These are phyloP conservation scores for Neosalanx taihuensis DNA, from an alignment of 2,797 vertebrate species.

Conservation along the genomic window DNA sequence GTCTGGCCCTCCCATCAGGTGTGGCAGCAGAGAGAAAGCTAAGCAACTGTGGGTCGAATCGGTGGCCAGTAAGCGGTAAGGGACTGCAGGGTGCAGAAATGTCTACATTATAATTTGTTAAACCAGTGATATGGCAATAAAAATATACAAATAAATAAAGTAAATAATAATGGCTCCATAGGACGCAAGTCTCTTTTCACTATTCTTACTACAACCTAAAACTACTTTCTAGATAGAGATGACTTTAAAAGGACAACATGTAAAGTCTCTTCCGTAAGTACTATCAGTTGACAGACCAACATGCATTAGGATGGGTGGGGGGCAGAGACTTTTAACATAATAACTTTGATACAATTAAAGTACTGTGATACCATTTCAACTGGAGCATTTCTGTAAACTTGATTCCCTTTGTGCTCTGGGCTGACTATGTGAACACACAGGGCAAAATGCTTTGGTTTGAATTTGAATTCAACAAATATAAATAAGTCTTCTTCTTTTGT, in stretches of 20 bases:
- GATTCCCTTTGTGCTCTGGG: conserved; percentile 71
- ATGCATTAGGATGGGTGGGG: conserved; percentile 35
- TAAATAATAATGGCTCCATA: conserved; percentile 31
- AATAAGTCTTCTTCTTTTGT: conserved; percentile 32
- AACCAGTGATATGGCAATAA: too few species aligned
- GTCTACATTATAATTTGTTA: conserved; percentile 1
- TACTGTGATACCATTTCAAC: neutral
- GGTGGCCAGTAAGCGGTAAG: conserved; percentile 23
- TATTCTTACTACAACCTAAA: conserved; percentile 31
- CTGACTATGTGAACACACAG: conserved; percentile 50
- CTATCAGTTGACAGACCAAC: conserved; percentile 38
- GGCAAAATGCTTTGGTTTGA: conserved; percentile 68
- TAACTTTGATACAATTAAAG: neutral
- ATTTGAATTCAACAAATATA: conserved; percentile 40
- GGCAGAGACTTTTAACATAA: neutral
- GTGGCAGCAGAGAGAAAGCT: conserved; percentile 41
- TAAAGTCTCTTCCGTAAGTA: conserved; percentile 7
- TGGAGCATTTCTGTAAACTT: conserved; percentile 52
- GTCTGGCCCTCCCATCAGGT: conserved; percentile 15
- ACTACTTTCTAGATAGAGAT: conserved; percentile 34
- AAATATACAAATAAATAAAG: conserved; percentile 14
- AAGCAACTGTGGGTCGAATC: conserved; percentile 20
- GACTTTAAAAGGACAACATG: conserved; percentile 8
- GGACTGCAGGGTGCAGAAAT: conserved; percentile 23
- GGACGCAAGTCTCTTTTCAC: conserved; percentile 29